These are phyloP conservation scores for Hippotragus niger DNA, from an alignment of 2,113 vertebrate genomes.

Conservation along the genomic window DNA sequence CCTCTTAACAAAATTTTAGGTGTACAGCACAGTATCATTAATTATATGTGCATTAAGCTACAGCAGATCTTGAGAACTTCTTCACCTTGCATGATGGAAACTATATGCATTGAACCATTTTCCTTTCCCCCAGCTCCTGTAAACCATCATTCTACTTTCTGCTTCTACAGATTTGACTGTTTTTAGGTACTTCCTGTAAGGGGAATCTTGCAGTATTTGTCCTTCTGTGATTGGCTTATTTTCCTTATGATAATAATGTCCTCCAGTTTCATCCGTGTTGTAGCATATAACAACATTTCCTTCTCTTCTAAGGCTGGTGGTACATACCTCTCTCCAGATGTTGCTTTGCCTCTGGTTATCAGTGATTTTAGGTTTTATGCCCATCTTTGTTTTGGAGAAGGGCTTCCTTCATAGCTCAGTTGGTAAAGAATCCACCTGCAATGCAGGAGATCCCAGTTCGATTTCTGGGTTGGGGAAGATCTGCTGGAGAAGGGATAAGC, in stretches of 20 bases:
- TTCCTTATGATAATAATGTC: neutral
- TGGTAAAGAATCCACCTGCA: neutral
- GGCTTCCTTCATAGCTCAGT: neutral
- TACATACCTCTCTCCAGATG: neutral
- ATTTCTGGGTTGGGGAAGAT: neutral
- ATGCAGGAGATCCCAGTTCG: accelerated
- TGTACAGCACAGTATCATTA: no score
- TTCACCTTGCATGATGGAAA: neutral
- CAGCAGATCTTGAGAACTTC: neutral
- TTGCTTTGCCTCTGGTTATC: neutral
- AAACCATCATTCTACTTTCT: neutral
- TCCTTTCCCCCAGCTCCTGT: neutral
- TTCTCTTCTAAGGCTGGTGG: neutral
- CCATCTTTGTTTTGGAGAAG: neutral
- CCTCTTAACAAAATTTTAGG: neutral
- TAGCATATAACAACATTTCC: neutral
- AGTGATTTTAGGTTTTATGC: neutral
- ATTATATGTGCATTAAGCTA: no score
- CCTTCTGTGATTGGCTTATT: neutral
- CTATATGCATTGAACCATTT: neutral
- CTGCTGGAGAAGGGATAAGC: neutral
- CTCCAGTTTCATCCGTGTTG: neutral
- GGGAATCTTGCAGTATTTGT: neutral
- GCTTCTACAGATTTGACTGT: neutral
- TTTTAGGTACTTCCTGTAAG: neutral